Evolutionary conservation across 1,140 invertebrate genomes (phyloP).

Genomic region (Hypothenemus hampei): DNA sequence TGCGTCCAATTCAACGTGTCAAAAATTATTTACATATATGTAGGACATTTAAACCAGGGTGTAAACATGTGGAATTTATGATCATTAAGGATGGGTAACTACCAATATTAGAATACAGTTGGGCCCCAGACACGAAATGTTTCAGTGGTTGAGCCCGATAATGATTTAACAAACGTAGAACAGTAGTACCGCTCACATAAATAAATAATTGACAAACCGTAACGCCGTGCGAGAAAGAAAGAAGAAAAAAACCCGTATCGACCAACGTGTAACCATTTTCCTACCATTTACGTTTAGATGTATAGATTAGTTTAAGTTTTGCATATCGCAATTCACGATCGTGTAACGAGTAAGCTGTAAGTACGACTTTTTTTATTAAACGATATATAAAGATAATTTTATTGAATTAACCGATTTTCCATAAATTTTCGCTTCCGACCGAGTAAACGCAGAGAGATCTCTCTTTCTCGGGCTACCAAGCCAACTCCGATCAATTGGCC

Average conservation of each 20-base stretch:
- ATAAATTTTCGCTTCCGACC: conserved; percentile 27
- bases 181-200: background rate
- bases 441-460: too few relatives aligned
- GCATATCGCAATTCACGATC: conserved; percentile 10
- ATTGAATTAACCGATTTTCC: conserved; percentile 28
- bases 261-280: conserved; percentile 7
- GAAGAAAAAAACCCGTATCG: background rate
- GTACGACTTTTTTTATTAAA: conserved; percentile 17
- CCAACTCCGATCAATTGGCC: too few relatives aligned
- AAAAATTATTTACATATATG: conserved; percentile 8
- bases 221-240: too few relatives aligned
- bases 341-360: conserved; percentile 16
- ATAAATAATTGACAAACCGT: background rate
- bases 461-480: conserved; percentile 18
- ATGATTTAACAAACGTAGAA: too few relatives aligned
- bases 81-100: background rate
- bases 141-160: too few relatives aligned
- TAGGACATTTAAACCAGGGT: conserved; percentile 3
- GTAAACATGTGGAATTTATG: background rate
- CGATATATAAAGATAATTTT: conserved; percentile 25
- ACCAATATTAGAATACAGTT: background rate
- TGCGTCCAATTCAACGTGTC: conserved; percentile 11
- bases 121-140: too few relatives aligned
- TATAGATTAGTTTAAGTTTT: conserved; percentile 18
- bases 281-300: conserved; percentile 9